These are phyloP conservation scores for Brachionus asplanchnoidis DNA, from an alignment of 1,140 invertebrate species.

Conservation along the genomic window DNA sequence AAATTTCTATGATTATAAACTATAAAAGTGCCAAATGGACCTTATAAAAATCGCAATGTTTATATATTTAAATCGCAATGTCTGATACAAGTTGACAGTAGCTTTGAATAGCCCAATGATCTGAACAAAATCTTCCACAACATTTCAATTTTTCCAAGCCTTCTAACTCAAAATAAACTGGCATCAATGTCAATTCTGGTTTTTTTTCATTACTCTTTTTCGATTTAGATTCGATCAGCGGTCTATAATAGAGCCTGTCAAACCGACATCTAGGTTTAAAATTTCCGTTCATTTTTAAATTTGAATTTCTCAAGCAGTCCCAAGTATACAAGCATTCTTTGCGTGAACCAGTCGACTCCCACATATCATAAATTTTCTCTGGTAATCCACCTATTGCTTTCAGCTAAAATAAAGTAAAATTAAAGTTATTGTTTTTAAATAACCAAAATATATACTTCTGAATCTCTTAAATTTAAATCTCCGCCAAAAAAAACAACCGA, in stretches of 20 bases:
- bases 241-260: conserved; percentile 61
- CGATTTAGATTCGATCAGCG: conserved; percentile 44
- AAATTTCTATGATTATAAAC: no score
- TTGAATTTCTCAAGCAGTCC: conserved; percentile 55
- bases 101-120: conserved; percentile 64
- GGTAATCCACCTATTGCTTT: conserved; percentile 57
- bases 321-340: conserved; percentile 62
- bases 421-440: background rate
- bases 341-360: conserved; percentile 60
- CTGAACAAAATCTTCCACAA: conserved; percentile 62
- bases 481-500: conserved; percentile 62
- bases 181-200: conserved; percentile 49
- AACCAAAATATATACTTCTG: conserved; percentile 56
- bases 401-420: conserved; percentile 49
- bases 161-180: conserved; percentile 62
- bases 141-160: conserved; percentile 60
- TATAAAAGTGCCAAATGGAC: no score
- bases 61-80: background rate
- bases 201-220: background rate
- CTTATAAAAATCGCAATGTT: no score
- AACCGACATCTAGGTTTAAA: conserved; percentile 61
- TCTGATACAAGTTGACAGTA: conserved; percentile 14
- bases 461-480: conserved; percentile 63
- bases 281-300: conserved; percentile 47
- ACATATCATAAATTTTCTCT: conserved; percentile 59